Evolutionary conservation across 2,797 vertebrate genomes (phyloP).

Genomic region (Poecilia gillii): DNA sequence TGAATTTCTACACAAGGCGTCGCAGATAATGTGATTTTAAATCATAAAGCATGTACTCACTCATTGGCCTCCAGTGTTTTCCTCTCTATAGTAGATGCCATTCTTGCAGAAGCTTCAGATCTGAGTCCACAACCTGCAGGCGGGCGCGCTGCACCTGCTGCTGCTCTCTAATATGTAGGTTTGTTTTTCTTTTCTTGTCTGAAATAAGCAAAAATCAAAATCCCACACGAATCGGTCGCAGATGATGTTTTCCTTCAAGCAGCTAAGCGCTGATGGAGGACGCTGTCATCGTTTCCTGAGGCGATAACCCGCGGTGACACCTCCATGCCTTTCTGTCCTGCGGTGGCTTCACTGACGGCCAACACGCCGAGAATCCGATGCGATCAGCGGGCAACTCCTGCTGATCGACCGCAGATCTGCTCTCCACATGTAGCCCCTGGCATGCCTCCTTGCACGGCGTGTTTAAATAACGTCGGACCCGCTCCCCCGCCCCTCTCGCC

Average conservation of each 20-base stretch:
- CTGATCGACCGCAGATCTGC: constrained; percentile 25
- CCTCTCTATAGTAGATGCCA: constrained; percentile 95
- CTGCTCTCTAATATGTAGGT: background rate
- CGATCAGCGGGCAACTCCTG: constrained; percentile 9
- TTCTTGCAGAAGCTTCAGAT: constrained; percentile 62
- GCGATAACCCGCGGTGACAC: constrained; percentile 38
- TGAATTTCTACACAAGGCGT: background rate
- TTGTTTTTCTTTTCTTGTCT: background rate
- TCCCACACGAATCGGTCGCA: constrained; percentile 33
- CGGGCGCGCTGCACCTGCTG: constrained; percentile 65
- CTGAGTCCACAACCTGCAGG: background rate
- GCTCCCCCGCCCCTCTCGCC: constrained; percentile 76
- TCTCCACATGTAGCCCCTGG: constrained; percentile 37
- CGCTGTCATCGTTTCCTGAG: constrained; percentile 69
- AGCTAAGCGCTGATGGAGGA: constrained; percentile 57
- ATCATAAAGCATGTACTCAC: constrained; percentile 80
- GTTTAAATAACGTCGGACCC: constrained; percentile 74
- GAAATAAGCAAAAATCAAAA: background rate
- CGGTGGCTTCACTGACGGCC: background rate
- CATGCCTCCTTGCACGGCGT: constrained; percentile 59
- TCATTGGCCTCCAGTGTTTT: constrained; percentile 94
- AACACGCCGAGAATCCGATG: background rate
- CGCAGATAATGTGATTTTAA: background rate
- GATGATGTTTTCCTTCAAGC: constrained; percentile 10
- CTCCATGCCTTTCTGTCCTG: constrained; percentile 30